Percentiles rank a stretch among this genome's conserved stretches.
phyloP scores from a whole-genome alignment of 2,888 invertebrate species.

The Caenorhabditis sp. region DNA sequence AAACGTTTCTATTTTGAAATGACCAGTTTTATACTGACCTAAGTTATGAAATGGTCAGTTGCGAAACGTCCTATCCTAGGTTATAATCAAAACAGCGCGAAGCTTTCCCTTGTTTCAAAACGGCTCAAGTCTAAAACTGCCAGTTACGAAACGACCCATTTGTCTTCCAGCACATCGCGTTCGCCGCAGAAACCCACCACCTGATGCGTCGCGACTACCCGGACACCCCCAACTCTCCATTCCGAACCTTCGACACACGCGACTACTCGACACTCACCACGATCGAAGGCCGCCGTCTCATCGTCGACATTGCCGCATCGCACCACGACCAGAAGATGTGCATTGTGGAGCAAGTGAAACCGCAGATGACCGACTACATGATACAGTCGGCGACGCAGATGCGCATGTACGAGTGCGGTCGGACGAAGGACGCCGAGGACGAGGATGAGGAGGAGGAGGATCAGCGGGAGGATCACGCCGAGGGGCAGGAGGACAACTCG shows the following conservation, averaged over 20 bases:
- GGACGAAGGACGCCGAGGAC: conserved; percentile 86
- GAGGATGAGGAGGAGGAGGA: conserved; percentile 90
- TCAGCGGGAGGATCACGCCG: conserved; percentile 10
- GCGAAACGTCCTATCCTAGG: too few species aligned
- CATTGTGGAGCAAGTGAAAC: conserved; percentile 88
- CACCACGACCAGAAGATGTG: conserved; percentile 92
- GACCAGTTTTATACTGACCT: too few species aligned
- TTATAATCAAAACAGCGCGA: too few species aligned
- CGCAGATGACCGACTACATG: conserved; percentile 28
- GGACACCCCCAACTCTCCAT: conserved; percentile 83
- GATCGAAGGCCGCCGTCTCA: conserved; percentile 93
- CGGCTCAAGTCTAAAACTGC: background rate
- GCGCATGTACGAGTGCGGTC: conserved; percentile 85
- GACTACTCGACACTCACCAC: conserved; percentile 92
- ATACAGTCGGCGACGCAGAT: conserved; percentile 44
- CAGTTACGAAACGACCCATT: too few species aligned
- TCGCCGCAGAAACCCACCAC: conserved; percentile 47
- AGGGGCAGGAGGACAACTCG: conserved; percentile 10
- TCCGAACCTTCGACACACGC: conserved; percentile 94
- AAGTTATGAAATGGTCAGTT: too few species aligned
- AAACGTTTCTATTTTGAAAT: too few species aligned
- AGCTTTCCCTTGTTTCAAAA: too few species aligned
- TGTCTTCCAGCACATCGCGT: conserved; percentile 65
- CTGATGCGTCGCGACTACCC: conserved; percentile 15
- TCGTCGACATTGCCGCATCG: conserved; percentile 92